Evolutionary conservation across 1,140 invertebrate genomes (phyloP).

Genomic region (Drosophila insularis): DNA sequence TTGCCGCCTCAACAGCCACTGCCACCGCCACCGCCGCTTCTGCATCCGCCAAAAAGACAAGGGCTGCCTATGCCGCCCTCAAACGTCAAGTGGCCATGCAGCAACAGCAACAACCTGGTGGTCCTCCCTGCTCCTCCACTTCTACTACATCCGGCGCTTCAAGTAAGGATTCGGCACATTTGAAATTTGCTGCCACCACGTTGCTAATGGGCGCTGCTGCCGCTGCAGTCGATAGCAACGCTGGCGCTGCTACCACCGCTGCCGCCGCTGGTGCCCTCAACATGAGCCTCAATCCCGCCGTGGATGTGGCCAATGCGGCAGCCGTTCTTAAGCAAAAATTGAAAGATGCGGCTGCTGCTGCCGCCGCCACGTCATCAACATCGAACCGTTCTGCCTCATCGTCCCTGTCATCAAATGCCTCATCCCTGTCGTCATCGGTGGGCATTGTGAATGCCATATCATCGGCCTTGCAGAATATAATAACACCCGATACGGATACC

Average conservation of each 20-base stretch:
- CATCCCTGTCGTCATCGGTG: conserved; percentile 70
- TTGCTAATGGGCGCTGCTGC: conserved; percentile 70
- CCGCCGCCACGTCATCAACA: conserved; percentile 42
- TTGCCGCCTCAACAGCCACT: conserved; percentile 19
- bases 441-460: conserved; percentile 71
- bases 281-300: conserved; percentile 38
- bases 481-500: conserved; percentile 82
- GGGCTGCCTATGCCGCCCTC: conserved; percentile 58
- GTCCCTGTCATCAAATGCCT: conserved; percentile 70
- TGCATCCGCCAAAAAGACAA: conserved; percentile 56
- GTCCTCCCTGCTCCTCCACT: conserved; percentile 11
- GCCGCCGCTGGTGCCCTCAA: conserved; percentile 24
- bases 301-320: conserved; percentile 61
- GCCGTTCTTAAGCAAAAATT: conserved; percentile 74
- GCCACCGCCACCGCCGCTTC: conserved; percentile 26
- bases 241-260: conserved; percentile 55
- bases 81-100: conserved; percentile 68
- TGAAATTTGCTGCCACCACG: conserved; percentile 65
- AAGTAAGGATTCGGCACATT: conserved; percentile 69
- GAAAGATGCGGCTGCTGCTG: conserved; percentile 62
- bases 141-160: conserved; percentile 22
- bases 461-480: conserved; percentile 68
- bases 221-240: conserved; percentile 64
- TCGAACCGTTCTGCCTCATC: conserved; percentile 66
- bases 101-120: conserved; percentile 38